Base-by-base conservation (phyloP, 2,888 invertebrate genomes). In the Plebejus argus region DNA sequence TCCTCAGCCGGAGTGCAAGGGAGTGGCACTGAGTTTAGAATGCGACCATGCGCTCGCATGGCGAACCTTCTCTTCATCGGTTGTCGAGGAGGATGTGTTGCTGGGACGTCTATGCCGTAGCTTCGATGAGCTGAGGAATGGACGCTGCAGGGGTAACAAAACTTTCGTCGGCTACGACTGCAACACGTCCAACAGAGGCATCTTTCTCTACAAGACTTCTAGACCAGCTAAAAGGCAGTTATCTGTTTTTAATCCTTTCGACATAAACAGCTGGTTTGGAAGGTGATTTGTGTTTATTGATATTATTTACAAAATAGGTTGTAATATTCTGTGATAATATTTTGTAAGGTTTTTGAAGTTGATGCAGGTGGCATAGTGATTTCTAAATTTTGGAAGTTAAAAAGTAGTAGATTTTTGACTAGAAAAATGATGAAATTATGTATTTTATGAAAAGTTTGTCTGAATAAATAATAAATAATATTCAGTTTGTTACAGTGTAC, bases 41-140 rank as follows among this genome's bases (percentile, higher is more conserved):
- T 92, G 92, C 80, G 91, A 92, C 79, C 92, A 92, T 82, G 89
- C 92, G 15, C 89, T 86, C 78, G 85, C 92, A 0, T 92, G 92
- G 92, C 86, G 83, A 78, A 81, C 90, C 20, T 93, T 85, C 81
- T 85, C 91, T 0, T 86, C 87, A 0, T 92, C 91, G 0, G 85
- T 87, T 8, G 77, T 80, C 35, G 81, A 89, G 70, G 84, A 85
- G 0, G 79, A 78, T 2, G 79, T 84, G 2, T 80, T 92, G 70
- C 79, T 82, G 79, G 91, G 86, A 0, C 85, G 85, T 4, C 83
- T 82, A 18, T 92, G 92, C 79, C 79, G 78, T 58, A 81, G 79
- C 61, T 91, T 91, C 91, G 80, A 82, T 0, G 88, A 91, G 45
- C 81, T 93, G 76, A 80, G 77, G 77, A 81, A 79, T 7, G 87